These are phyloP conservation scores for Antechinus stuartii DNA, from an alignment of 2,113 vertebrate species.

Conservation along the genomic window DNA sequence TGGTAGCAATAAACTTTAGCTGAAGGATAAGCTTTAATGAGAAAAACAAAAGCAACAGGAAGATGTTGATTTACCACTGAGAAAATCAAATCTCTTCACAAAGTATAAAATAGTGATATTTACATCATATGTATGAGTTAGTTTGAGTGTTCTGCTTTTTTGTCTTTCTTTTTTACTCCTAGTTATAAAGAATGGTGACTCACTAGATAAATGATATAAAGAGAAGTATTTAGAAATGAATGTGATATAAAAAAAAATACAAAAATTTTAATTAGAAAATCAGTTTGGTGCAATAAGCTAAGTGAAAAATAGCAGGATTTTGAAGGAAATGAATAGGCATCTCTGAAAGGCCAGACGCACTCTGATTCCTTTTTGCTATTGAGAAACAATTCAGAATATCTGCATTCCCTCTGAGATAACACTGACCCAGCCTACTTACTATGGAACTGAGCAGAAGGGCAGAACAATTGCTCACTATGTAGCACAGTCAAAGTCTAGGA, in stretches of 20 bases:
- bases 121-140: not conserved
- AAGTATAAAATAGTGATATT: not conserved
- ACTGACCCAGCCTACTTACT: not conserved
- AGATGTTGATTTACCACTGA: not conserved
- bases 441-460: not conserved
- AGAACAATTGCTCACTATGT: not conserved
- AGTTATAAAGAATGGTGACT: not conserved
- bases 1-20: not conserved
- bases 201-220: not conserved
- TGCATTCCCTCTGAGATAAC: not conserved
- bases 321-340: not conserved
- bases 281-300: not conserved
- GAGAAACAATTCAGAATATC: not conserved
- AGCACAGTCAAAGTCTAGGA: not conserved
- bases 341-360: not conserved
- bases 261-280: not conserved
- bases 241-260: not conserved
- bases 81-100: not conserved
- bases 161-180: not conserved
- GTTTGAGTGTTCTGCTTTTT: not conserved
- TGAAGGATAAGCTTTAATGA: not conserved
- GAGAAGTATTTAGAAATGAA: not conserved
- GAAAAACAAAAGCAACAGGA: not conserved
- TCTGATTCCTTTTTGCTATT: not conserved
- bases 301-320: not conserved